These are phyloP conservation scores for Ptyas mucosa DNA, from an alignment of 2,113 vertebrate species.

Conservation along the genomic window DNA sequence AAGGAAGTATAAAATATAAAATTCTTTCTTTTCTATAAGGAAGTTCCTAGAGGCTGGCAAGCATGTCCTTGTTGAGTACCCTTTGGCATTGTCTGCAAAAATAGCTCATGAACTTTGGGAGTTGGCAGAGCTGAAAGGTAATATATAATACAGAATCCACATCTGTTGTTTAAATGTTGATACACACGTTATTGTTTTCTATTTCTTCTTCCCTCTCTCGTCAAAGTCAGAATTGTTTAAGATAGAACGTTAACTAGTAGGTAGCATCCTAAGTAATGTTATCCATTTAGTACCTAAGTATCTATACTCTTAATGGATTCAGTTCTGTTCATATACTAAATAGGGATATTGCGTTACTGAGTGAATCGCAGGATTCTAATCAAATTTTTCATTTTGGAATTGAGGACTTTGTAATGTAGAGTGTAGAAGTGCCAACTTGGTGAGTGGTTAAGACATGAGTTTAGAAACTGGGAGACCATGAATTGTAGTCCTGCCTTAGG, in stretches of 20 bases:
- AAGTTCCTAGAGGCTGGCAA: constrained; percentile 88
- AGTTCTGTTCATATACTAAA: neutral
- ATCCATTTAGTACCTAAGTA: neutral
- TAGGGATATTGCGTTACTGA: neutral
- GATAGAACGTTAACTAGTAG: neutral
- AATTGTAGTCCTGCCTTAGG: neutral
- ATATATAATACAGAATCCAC: neutral
- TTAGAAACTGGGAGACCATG: neutral
- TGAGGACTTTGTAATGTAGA: neutral
- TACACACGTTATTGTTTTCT: neutral
- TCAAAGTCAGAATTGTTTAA: neutral
- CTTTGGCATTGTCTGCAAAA: constrained; percentile 77
- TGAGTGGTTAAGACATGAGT: neutral
- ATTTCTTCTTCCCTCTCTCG: neutral
- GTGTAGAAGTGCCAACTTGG: neutral
- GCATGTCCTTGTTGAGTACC: constrained; percentile 93
- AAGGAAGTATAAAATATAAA: neutral
- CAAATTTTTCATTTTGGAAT: neutral
- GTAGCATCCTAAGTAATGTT: neutral
- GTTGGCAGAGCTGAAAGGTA: constrained; percentile 84
- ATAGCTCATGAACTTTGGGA: constrained; percentile 79
- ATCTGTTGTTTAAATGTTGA: neutral
- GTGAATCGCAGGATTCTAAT: neutral
- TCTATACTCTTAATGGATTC: neutral
- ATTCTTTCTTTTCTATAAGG: constrained; percentile 56